Conservation (phyloP, 2,888 invertebrate genomes). For the Drepana falcataria region DNA sequence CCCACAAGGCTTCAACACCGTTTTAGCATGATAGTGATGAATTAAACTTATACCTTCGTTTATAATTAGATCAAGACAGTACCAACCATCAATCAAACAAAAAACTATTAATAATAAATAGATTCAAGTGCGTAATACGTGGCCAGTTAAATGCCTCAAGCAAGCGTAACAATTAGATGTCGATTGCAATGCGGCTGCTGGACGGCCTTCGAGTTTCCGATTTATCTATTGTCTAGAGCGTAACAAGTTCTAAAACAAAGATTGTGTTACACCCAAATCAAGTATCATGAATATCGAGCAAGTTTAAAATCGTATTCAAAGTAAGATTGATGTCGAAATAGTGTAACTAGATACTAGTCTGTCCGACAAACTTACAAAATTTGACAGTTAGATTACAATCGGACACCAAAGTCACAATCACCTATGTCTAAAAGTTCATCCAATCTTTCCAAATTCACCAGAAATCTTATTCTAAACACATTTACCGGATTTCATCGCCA, state of each 20-base stretch:
- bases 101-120: background rate
- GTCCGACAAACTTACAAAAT: too few relatives aligned
- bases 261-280: constrained; percentile 6
- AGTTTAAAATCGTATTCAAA: background rate
- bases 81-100: background rate
- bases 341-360: too few relatives aligned
- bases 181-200: constrained; percentile 21
- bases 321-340: background rate
- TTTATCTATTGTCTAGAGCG: constrained; percentile 24
- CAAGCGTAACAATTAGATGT: constrained; percentile 10
- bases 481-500: too few relatives aligned
- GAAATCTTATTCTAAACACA: too few relatives aligned
- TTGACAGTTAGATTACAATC: too few relatives aligned
- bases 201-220: constrained; percentile 26
- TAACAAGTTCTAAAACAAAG: constrained; percentile 17
- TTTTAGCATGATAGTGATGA: too few relatives aligned
- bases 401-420: too few relatives aligned
- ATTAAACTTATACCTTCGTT: too few relatives aligned
- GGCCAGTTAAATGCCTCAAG: constrained; percentile 4
- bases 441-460: too few relatives aligned
- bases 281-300: background rate
- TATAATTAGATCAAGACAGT: too few relatives aligned
- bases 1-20: too few relatives aligned
- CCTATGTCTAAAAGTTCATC: too few relatives aligned
- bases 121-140: constrained; percentile 6